These are phyloP conservation scores for Salvator merianae DNA, from an alignment of 2,113 vertebrate genomes.

Conservation along the genomic window DNA sequence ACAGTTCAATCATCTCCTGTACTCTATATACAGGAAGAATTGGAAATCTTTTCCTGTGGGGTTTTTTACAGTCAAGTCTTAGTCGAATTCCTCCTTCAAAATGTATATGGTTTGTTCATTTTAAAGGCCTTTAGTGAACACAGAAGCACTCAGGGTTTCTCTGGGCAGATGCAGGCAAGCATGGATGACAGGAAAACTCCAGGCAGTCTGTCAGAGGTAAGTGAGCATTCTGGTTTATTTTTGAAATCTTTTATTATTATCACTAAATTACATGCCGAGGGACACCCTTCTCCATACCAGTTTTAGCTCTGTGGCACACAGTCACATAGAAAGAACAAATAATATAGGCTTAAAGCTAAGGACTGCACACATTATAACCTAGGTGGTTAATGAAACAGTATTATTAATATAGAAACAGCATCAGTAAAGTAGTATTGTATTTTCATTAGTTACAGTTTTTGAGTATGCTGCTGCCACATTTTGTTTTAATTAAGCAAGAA, in stretches of 20 bases:
- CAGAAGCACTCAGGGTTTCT: not conserved
- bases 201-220: constrained; percentile 61
- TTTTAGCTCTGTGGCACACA: not conserved
- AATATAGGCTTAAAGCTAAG: not conserved
- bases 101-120: constrained; percentile 17
- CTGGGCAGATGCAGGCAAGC: not conserved
- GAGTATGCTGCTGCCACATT: too few relatives aligned
- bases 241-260: not conserved
- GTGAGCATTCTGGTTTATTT: constrained; percentile 23
- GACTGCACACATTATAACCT: not conserved
- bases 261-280: not conserved
- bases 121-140: constrained; percentile 52
- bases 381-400: not conserved
- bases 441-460: not conserved
- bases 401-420: not conserved
- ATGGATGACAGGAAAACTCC: constrained; percentile 46
- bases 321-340: not conserved
- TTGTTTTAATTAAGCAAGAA: too few relatives aligned
- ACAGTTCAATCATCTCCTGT: constrained; percentile 38
- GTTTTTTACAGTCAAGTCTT: not conserved
- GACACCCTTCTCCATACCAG: not conserved
- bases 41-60: not conserved
- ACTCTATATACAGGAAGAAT: not conserved
- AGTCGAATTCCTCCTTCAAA: not conserved
- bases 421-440: not conserved